Evolutionary conservation across 2,113 vertebrate genomes (phyloP).

Genomic region (Notarius quadriscutis): DNA sequence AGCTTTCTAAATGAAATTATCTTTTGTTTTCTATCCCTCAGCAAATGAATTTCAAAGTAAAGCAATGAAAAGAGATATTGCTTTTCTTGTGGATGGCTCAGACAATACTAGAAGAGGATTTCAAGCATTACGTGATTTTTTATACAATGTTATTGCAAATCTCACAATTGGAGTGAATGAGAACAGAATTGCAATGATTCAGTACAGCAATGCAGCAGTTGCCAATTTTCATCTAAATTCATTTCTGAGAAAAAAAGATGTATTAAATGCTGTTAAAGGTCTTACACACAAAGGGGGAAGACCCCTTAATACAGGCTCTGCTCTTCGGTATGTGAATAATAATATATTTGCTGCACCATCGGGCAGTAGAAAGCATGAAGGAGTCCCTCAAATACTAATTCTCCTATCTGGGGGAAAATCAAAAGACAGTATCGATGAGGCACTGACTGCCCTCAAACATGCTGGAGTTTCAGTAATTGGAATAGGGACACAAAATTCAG

Average conservation of each 20-base stretch:
- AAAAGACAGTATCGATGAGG: constrained; percentile 50
- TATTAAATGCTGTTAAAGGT: constrained; percentile 52
- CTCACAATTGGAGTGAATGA: constrained; percentile 56
- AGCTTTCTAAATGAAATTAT: constrained; percentile 2
- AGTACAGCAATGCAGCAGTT: constrained; percentile 60
- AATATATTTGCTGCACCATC: constrained; percentile 54
- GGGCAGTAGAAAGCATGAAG: constrained; percentile 59
- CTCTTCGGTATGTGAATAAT: constrained; percentile 56
- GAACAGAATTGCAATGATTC: constrained; percentile 60
- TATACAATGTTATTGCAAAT: constrained; percentile 54
- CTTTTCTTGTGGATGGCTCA: constrained; percentile 71
- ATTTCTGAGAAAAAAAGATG: constrained; percentile 56
- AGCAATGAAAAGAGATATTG: constrained; percentile 60
- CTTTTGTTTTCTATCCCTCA: constrained; percentile 10
- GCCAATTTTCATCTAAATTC: constrained; percentile 63
- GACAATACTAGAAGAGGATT: constrained; percentile 63
- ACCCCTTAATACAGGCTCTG: constrained; percentile 57
- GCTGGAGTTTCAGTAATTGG: constrained; percentile 52
- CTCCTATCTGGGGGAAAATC: constrained; percentile 56
- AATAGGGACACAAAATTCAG: constrained; percentile 54
- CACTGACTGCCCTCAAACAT: constrained; percentile 49
- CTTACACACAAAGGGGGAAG: constrained; percentile 61
- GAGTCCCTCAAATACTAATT: constrained; percentile 60
- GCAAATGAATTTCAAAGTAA: constrained; percentile 43
- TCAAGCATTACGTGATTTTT: constrained; percentile 57